Evolutionary conservation across 2,113 vertebrate genomes (phyloP).

Genomic region (Porphyrio hochstetteri): DNA sequence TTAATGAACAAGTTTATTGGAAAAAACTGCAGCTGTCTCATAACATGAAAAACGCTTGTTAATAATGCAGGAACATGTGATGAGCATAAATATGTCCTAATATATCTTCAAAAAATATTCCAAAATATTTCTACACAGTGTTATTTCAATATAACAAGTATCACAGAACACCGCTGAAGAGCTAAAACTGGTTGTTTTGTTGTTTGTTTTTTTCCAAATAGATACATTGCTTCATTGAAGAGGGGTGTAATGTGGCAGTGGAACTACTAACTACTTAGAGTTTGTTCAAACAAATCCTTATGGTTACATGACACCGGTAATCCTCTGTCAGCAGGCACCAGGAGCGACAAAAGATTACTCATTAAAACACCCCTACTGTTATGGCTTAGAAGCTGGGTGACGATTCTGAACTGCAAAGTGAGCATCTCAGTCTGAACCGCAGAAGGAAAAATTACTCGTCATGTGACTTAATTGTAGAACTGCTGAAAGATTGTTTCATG

Average conservation of each 20-base stretch:
- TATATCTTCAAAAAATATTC: not conserved
- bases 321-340: not conserved
- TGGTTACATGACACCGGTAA: not conserved
- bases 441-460: not conserved
- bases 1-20: slow-evolving; percentile 62
- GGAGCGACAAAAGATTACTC: not conserved
- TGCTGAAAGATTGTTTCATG: slow-evolving; percentile 22
- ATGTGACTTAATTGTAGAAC: not conserved
- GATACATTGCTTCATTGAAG: not conserved
- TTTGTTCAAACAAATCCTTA: not conserved
- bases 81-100: not conserved
- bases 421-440: not conserved
- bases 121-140: not conserved
- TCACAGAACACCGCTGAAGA: slow-evolving; percentile 1
- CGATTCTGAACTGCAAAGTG: not conserved
- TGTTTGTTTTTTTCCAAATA: not conserved
- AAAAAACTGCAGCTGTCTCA: slow-evolving; percentile 57
- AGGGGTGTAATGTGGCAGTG: not conserved
- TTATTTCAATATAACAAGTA: not conserved
- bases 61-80: not conserved
- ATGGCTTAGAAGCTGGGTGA: not conserved
- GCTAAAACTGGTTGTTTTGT: not conserved
- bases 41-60: slow-evolving; percentile 25
- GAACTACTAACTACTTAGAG: not conserved
- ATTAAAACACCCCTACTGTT: not conserved